phyloP scores from a whole-genome alignment of 2,113 vertebrate genomes.

The Microtus ochrogaster region DNA sequence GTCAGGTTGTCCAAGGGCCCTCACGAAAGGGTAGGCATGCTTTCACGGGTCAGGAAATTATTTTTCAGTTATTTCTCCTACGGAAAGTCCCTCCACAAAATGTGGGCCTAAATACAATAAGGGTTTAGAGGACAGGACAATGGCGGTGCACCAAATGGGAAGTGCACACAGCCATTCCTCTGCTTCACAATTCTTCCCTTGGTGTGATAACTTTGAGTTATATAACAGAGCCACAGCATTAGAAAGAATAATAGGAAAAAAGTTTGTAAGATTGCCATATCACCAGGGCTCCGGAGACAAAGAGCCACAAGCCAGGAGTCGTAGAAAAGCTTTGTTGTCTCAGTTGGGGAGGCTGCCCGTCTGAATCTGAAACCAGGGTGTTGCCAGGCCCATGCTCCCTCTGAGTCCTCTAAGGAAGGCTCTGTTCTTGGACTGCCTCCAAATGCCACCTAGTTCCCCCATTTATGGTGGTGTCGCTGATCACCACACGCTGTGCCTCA shows the following conservation, averaged over 20 bases:
- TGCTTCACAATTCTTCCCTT: neutral
- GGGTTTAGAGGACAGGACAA: accelerated
- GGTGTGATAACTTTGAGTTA: neutral
- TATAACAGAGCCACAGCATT: neutral
- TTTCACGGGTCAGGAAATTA: neutral
- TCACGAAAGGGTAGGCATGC: neutral
- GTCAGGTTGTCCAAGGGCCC: neutral
- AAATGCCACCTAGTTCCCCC: neutral
- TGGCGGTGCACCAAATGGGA: neutral
- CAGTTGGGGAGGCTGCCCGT: neutral
- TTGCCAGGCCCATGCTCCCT: neutral
- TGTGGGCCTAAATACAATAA: neutral
- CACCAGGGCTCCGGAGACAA: neutral
- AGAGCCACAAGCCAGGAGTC: neutral
- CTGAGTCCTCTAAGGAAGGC: neutral
- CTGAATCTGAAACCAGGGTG: neutral
- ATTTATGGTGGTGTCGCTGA: neutral
- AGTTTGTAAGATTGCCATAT: neutral
- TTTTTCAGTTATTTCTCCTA: neutral
- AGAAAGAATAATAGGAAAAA: neutral
- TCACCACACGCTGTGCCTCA: neutral
- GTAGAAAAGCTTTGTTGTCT: neutral
- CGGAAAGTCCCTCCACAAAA: neutral
- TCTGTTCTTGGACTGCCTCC: neutral
- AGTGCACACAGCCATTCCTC: neutral